A percentile compares a stretch with the other conserved stretches of the same genome.
Evolutionary conservation across 1,140 invertebrate genomes (phyloP).

Genomic region (Camponotus floridanus): DNA sequence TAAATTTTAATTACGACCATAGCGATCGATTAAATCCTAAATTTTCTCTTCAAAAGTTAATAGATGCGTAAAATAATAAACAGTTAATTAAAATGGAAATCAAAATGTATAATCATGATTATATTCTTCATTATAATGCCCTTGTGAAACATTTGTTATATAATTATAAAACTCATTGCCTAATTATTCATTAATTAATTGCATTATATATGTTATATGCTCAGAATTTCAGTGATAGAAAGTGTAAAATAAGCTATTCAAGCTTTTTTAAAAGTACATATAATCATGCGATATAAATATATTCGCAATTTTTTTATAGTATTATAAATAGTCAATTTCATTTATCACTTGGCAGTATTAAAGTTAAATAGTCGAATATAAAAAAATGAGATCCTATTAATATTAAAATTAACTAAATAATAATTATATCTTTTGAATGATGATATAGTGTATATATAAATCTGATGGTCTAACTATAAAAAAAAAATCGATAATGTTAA

Average conservation of each 20-base stretch:
- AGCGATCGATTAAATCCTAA: constrained; percentile 33
- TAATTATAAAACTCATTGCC: constrained; percentile 24
- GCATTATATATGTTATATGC: background rate
- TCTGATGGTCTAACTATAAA: background rate
- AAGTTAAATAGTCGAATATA: background rate
- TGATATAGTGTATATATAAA: background rate
- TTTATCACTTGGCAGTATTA: background rate
- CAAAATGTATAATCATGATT: constrained; percentile 6
- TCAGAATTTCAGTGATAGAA: background rate
- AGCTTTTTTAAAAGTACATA: background rate
- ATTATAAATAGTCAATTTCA: background rate
- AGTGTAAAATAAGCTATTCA: background rate
- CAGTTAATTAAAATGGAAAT: constrained; percentile 27
- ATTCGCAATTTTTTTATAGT: background rate
- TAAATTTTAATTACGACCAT: constrained; percentile 18
- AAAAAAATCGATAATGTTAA: background rate
- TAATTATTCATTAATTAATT: background rate
- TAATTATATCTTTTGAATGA: background rate
- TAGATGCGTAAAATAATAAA: constrained; percentile 32
- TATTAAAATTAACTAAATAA: constrained; percentile 1
- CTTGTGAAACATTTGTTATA: background rate
- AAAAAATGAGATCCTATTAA: background rate
- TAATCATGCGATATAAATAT: background rate
- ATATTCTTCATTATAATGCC: background rate
- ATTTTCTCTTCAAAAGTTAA: constrained; percentile 1